Conservation (phyloP, 2,113 vertebrate genomes). For the Micromys minutus region DNA sequence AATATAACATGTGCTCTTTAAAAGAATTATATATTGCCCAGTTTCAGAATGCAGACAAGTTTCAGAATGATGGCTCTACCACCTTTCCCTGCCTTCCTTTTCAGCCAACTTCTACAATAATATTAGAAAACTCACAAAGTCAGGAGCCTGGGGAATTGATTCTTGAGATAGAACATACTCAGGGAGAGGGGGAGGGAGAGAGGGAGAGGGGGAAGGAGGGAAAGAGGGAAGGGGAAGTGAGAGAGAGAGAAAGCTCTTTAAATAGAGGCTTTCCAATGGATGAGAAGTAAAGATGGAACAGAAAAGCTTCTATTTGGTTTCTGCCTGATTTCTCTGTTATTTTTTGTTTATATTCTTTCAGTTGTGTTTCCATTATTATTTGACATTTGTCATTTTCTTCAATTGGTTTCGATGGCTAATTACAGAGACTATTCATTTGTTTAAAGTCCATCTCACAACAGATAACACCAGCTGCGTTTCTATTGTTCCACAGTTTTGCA, state of each 20-base stretch:
- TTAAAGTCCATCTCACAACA: neutral
- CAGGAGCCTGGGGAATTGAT: neutral
- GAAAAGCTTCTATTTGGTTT: neutral
- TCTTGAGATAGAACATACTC: neutral
- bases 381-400: slow-evolving; percentile 47
- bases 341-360: neutral
- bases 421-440: neutral
- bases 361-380: neutral
- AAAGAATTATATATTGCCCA: neutral
- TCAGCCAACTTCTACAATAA: neutral
- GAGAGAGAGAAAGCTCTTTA: neutral
- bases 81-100: neutral
- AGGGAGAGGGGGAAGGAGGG: neutral
- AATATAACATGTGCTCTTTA: neutral
- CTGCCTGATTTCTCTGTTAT: neutral
- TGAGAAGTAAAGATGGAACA: neutral
- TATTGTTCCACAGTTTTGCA: neutral
- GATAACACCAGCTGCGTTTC: neutral
- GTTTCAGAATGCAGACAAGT: neutral
- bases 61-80: neutral
- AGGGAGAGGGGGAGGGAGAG: neutral
- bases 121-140: neutral
- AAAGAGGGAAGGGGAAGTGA: neutral
- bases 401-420: slow-evolving; percentile 49
- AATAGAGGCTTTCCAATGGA: neutral